Conservation (phyloP, 2,113 vertebrate species). For the Paedocypris sp. region DNA sequence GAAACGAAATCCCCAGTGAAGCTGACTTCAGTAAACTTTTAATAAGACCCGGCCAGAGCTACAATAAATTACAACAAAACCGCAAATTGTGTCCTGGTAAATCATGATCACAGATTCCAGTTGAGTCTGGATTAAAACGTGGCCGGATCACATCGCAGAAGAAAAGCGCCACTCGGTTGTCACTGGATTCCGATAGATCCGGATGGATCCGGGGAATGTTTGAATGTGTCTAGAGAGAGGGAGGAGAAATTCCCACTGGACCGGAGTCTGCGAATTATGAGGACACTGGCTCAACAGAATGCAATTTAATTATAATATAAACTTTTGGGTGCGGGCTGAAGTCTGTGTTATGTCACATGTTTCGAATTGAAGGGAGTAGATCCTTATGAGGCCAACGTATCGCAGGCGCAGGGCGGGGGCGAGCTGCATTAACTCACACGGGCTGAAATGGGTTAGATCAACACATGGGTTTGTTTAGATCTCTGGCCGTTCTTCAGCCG, state of each 20-base stretch:
- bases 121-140: too few relatives aligned
- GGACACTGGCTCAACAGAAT: not conserved
- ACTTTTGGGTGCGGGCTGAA: slow-evolving; percentile 30
- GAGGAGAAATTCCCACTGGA: slow-evolving; percentile 12
- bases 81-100: too few relatives aligned
- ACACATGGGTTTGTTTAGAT: not conserved
- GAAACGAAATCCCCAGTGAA: too few relatives aligned
- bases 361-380: slow-evolving; percentile 2
- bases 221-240: slow-evolving; percentile 35
- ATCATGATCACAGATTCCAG: too few relatives aligned
- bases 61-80: too few relatives aligned
- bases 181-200: slow-evolving; percentile 33
- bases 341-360: slow-evolving; percentile 28
- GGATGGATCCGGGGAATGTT: slow-evolving; percentile 28
- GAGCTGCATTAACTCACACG: not conserved
- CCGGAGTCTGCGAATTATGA: not conserved
- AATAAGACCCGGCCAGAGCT: too few relatives aligned
- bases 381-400: not conserved
- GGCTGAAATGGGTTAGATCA: slow-evolving; percentile 9
- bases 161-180: slow-evolving; percentile 31
- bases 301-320: slow-evolving; percentile 25
- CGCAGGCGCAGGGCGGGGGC: slow-evolving; percentile 5
- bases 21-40: too few relatives aligned
- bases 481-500: not conserved
- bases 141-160: not conserved